Percentiles rank a stretch among this genome's conserved stretches.
These are phyloP conservation scores for Sylvilagus bachmani DNA, from an alignment of 2,113 vertebrate species.

Conservation along the genomic window DNA sequence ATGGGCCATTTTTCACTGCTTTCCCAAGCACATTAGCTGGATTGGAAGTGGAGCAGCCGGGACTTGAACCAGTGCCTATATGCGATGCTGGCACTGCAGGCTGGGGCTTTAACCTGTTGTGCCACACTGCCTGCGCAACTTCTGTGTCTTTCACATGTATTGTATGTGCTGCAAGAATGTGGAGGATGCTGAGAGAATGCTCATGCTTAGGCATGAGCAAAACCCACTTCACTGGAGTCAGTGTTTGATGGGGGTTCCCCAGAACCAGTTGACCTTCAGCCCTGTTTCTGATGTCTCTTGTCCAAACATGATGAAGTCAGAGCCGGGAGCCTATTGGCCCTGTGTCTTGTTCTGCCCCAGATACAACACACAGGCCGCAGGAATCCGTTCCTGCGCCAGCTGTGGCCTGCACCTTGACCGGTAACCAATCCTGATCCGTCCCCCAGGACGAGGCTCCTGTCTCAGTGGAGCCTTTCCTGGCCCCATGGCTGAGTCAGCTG, in stretches of 20 bases:
- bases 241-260: background rate
- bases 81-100: no score
- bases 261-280: background rate
- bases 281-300: constrained; percentile 7
- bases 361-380: background rate
- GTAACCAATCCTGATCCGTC: background rate
- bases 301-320: background rate
- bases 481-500: background rate
- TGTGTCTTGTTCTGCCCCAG: background rate
- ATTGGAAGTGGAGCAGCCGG: no score
- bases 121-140: no score
- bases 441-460: background rate
- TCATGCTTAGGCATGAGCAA: background rate
- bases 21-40: no score
- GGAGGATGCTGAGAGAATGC: background rate
- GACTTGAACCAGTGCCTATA: no score
- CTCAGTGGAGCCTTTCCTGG: background rate
- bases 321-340: background rate
- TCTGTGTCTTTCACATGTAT: background rate
- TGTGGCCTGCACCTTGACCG: background rate
- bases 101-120: no score
- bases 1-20: no score
- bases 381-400: background rate
- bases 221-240: background rate
- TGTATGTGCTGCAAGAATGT: background rate